These are phyloP conservation scores for Micromys minutus DNA, from an alignment of 2,113 vertebrate species.

Conservation along the genomic window DNA sequence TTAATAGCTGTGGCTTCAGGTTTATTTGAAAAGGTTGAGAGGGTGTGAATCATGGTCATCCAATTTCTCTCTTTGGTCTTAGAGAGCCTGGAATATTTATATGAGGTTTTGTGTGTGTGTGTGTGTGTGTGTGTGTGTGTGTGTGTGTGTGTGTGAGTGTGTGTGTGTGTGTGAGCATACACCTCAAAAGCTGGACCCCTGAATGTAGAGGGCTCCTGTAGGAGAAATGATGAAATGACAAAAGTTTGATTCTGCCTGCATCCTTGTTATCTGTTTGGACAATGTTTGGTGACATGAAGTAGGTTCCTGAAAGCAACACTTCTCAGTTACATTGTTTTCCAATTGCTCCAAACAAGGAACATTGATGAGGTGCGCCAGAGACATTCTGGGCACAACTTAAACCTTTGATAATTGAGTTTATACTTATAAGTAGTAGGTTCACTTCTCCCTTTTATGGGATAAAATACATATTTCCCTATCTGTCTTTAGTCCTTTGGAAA, in stretches of 20 bases:
- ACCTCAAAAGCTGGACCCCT: background rate
- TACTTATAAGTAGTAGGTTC: background rate
- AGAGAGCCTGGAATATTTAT: background rate
- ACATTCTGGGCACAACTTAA: background rate
- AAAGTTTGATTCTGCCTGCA: background rate
- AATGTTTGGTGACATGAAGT: background rate
- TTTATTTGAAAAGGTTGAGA: background rate
- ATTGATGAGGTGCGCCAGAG: background rate
- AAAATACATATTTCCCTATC: background rate
- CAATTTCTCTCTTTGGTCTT: background rate
- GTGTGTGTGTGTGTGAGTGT: too few relatives aligned
- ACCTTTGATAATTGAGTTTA: background rate
- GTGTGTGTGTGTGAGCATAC: too few relatives aligned
- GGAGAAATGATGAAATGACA: background rate
- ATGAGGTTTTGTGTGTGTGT: too few relatives aligned
- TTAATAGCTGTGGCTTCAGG: background rate
- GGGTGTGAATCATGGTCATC: background rate
- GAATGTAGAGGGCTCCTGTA: background rate
- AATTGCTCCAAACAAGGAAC: background rate
- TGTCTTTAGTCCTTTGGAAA: background rate
- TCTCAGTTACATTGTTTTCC: background rate
- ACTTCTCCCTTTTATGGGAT: background rate
- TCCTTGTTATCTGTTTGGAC: background rate
- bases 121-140: too few relatives aligned
- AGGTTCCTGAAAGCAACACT: background rate